phyloP scores from a whole-genome alignment of 2,113 vertebrate species.

The Brachypteracias leptosomus region DNA sequence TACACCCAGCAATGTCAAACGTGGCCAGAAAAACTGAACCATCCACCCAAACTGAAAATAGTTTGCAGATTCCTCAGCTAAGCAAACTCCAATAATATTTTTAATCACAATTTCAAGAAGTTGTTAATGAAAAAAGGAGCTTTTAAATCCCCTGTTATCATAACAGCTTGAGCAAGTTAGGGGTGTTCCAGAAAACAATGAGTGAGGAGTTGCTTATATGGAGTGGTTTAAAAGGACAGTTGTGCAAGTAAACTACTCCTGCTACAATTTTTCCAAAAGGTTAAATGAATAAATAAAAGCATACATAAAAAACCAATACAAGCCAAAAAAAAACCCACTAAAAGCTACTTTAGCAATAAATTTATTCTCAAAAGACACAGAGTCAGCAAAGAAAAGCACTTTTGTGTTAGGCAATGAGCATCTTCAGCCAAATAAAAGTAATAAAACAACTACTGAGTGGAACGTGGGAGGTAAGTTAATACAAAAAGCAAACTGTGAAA shows the following conservation, averaged over 20 bases:
- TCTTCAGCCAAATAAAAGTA: neutral
- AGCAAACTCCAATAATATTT: neutral
- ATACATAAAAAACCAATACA: neutral
- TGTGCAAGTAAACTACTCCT: neutral
- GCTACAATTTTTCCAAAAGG: neutral
- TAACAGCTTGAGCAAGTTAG: neutral
- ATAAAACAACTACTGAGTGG: neutral
- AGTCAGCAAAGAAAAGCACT: neutral
- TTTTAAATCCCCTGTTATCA: neutral
- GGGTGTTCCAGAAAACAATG: neutral
- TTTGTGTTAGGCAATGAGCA: neutral
- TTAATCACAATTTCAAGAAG: neutral
- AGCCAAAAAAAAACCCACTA: neutral
- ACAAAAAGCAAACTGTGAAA: neutral
- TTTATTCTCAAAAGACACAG: neutral
- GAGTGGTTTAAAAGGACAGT: neutral
- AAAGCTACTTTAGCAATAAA: neutral
- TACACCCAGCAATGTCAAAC: neutral
- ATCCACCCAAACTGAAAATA: neutral
- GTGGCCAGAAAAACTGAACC: accelerated
- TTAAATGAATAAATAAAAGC: neutral
- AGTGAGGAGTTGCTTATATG: neutral
- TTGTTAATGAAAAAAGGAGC: neutral
- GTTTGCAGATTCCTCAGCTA: neutral
- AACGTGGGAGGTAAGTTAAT: neutral